phyloP scores from a whole-genome alignment of 2,797 vertebrate genomes.

The Meda fulgida region DNA sequence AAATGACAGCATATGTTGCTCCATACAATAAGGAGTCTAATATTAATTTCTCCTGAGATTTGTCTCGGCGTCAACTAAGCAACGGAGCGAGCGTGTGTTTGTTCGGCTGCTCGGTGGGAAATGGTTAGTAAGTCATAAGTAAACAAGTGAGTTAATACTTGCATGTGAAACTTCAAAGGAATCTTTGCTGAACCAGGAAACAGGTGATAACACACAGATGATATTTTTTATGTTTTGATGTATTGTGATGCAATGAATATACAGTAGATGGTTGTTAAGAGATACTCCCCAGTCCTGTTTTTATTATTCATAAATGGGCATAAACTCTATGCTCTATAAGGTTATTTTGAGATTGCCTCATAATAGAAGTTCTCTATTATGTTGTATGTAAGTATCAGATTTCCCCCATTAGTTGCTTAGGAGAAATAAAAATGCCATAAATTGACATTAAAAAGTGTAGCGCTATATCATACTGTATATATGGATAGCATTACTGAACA shows the following conservation, averaged over 20 bases:
- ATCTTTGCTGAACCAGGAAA: conserved; percentile 45
- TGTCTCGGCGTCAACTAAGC: conserved; percentile 28
- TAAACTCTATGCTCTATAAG: not conserved
- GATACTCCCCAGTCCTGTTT: not conserved
- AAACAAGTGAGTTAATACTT: conserved; percentile 39
- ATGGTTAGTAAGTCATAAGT: conserved; percentile 48
- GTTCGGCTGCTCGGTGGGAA: conserved; percentile 44
- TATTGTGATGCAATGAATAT: not conserved
- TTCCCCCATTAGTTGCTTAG: not conserved
- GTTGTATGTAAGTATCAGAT: not conserved
- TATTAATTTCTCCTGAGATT: conserved; percentile 37
- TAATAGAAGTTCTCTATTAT: not conserved
- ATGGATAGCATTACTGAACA: not conserved
- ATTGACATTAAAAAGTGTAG: not conserved
- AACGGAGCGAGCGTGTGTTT: conserved; percentile 51
- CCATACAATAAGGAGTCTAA: conserved; percentile 1
- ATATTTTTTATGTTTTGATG: conserved; percentile 11
- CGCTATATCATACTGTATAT: not conserved
- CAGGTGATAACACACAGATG: conserved; percentile 50
- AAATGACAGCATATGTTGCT: conserved; percentile 27
- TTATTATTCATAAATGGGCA: not conserved
- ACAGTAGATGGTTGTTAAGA: not conserved
- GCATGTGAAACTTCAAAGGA: conserved; percentile 46
- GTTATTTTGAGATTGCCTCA: not conserved
- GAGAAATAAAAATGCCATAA: not conserved